These are phyloP conservation scores for Bombus impatiens DNA, from an alignment of 1,140 invertebrate species.

Conservation along the genomic window DNA sequence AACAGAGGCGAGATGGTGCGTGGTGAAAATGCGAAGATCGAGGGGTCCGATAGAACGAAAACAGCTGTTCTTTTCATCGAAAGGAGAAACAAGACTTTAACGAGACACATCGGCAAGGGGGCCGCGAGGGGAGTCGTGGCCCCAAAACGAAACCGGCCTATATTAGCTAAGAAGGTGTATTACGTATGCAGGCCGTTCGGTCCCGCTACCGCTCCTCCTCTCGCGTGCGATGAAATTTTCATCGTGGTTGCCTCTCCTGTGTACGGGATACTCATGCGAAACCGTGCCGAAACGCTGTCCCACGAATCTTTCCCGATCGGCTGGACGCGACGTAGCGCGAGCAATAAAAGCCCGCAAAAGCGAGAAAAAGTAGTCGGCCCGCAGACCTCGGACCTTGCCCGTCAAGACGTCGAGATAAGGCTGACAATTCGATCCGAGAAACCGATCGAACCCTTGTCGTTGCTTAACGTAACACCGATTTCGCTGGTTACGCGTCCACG, in stretches of 20 bases:
- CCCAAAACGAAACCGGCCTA: slow-evolving; percentile 71
- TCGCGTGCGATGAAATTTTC: slow-evolving; percentile 72
- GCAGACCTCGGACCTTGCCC: slow-evolving; percentile 16
- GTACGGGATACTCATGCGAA: slow-evolving; percentile 63
- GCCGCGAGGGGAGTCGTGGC: slow-evolving; percentile 37
- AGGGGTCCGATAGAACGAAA: not conserved
- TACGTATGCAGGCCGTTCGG: slow-evolving; percentile 74
- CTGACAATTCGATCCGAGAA: slow-evolving; percentile 38
- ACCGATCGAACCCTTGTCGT: slow-evolving; percentile 52
- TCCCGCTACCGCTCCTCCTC: slow-evolving; percentile 62
- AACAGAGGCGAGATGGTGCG: not conserved
- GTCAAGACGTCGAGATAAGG: slow-evolving; percentile 39
- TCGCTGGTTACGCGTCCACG: not conserved
- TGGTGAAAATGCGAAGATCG: not conserved
- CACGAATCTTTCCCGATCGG: slow-evolving; percentile 59
- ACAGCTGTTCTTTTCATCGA: slow-evolving; percentile 28
- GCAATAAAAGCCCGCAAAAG: slow-evolving; percentile 62
- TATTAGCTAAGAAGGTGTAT: slow-evolving; percentile 74
- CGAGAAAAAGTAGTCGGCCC: slow-evolving; percentile 67
- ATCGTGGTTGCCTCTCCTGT: slow-evolving; percentile 48
- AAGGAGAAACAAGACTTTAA: slow-evolving; percentile 36
- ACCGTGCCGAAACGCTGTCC: slow-evolving; percentile 60
- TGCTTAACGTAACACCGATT: slow-evolving; percentile 15
- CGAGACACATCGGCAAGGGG: slow-evolving; percentile 14
- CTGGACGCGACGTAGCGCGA: slow-evolving; percentile 41